phyloP scores from a whole-genome alignment of 2,797 vertebrate species.

The Balearica regulorum region DNA sequence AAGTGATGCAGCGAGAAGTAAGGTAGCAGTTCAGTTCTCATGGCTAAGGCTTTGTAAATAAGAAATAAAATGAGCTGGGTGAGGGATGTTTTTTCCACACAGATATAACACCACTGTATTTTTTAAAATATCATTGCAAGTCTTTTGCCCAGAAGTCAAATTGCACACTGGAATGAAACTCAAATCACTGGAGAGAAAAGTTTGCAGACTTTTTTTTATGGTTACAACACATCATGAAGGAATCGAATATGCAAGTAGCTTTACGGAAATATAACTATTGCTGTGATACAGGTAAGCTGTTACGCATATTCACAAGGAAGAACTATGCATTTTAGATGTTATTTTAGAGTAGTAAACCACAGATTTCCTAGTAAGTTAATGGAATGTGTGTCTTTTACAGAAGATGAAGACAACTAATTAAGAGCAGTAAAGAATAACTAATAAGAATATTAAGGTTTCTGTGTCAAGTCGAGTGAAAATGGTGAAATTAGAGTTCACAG shows the following conservation, averaged over 20 bases:
- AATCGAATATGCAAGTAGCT: background rate
- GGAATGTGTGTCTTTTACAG: no score
- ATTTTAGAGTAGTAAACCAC: background rate
- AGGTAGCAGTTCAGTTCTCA: background rate
- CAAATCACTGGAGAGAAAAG: background rate
- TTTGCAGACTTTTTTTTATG: background rate
- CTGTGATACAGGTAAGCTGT: background rate
- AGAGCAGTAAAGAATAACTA: no score
- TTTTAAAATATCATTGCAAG: background rate
- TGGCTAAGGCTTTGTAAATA: background rate
- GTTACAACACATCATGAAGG: background rate
- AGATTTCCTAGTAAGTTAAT: no score
- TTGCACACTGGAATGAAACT: background rate
- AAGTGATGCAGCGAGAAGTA: slow-evolving; percentile 25
- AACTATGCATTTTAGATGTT: background rate
- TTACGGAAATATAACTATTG: background rate
- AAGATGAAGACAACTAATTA: no score
- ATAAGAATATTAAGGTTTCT: no score
- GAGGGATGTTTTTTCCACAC: background rate
- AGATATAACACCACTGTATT: background rate
- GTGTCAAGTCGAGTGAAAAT: no score
- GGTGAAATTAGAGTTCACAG: no score
- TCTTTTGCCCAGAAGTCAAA: background rate
- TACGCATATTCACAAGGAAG: background rate
- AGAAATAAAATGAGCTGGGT: background rate